Percentiles rank a stretch among this genome's conserved stretches.
Evolutionary conservation across 2,113 vertebrate species (phyloP).

Genomic region (Triplophysa dalaica): DNA sequence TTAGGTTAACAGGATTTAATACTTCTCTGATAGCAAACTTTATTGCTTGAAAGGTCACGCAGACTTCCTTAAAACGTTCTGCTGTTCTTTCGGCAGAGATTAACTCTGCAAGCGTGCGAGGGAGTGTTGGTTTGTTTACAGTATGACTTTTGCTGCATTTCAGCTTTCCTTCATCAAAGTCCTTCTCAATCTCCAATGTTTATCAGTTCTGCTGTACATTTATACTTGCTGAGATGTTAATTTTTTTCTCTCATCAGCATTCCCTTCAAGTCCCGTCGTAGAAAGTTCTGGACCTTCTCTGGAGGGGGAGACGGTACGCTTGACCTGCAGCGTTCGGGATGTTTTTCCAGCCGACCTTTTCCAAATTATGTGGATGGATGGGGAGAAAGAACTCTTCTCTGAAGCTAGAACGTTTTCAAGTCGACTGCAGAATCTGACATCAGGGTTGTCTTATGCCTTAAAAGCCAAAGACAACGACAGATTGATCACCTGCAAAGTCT

Average conservation of each 20-base stretch:
- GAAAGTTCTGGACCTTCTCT: constrained; percentile 34
- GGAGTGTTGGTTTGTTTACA: constrained; percentile 27
- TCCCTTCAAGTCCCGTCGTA: constrained; percentile 50
- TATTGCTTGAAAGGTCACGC: neutral
- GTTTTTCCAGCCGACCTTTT: constrained; percentile 49
- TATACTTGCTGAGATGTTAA: constrained; percentile 3
- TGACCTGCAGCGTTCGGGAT: constrained; percentile 47
- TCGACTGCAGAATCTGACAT: constrained; percentile 31
- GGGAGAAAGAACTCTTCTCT: neutral
- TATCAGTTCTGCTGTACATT: neutral
- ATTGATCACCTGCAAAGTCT: constrained; percentile 51
- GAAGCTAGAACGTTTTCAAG: constrained; percentile 13
- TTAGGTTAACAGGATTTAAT: neutral
- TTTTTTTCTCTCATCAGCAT: constrained; percentile 47
- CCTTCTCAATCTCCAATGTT: neutral
- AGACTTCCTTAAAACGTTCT: constrained; percentile 8
- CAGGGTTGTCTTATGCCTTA: constrained; percentile 12
- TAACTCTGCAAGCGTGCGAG: neutral
- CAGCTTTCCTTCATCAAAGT: neutral
- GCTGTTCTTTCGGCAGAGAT: neutral
- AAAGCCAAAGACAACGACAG: constrained; percentile 26
- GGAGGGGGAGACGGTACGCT: constrained; percentile 31
- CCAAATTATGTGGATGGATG: constrained; percentile 51
- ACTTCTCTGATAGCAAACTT: constrained; percentile 7
- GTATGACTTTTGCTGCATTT: neutral